Percentiles rank a stretch among this genome's conserved stretches.
These are phyloP conservation scores for Monodelphis domestica DNA, from an alignment of 2,797 vertebrate genomes.

Conservation along the genomic window DNA sequence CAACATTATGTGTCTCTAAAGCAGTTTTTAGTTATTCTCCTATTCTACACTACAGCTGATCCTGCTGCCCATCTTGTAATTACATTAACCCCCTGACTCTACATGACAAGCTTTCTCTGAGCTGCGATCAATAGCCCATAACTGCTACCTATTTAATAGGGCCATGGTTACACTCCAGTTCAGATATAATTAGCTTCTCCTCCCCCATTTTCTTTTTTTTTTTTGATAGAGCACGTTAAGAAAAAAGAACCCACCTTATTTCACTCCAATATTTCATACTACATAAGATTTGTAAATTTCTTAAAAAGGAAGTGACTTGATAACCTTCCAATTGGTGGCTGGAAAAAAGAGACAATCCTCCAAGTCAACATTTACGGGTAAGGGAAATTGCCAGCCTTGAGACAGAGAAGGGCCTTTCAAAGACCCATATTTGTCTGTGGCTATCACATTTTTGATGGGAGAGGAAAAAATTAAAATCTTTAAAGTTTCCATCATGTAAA, in stretches of 20 bases:
- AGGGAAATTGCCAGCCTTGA: constrained; percentile 55
- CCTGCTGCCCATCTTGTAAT: constrained; percentile 90
- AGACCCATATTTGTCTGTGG: constrained; percentile 15
- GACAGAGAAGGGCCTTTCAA: constrained; percentile 27
- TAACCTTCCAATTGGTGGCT: constrained; percentile 45
- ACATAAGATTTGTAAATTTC: constrained; percentile 56
- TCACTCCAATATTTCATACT: constrained; percentile 75
- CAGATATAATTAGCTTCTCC: constrained; percentile 87
- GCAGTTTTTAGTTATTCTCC: constrained; percentile 88
- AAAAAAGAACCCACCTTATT: constrained; percentile 9
- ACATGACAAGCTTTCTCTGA: constrained; percentile 90
- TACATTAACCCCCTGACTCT: constrained; percentile 91
- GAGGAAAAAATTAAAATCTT: constrained; percentile 10
- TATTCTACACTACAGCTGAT: constrained; percentile 89
- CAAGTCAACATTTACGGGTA: constrained; percentile 75
- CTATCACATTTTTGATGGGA: constrained; percentile 46
- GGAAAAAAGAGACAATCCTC: constrained; percentile 65
- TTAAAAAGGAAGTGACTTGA: constrained; percentile 44
- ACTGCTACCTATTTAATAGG: constrained; percentile 88
- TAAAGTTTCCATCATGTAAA: background rate
- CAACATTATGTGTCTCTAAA: constrained; percentile 91
- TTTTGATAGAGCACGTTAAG: constrained; percentile 72
- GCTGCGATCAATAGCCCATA: constrained; percentile 89
- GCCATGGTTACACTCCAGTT: constrained; percentile 85
- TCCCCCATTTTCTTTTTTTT: constrained; percentile 41